phyloP scores from a whole-genome alignment of 2,113 vertebrate genomes.

The Psophia crepitans region DNA sequence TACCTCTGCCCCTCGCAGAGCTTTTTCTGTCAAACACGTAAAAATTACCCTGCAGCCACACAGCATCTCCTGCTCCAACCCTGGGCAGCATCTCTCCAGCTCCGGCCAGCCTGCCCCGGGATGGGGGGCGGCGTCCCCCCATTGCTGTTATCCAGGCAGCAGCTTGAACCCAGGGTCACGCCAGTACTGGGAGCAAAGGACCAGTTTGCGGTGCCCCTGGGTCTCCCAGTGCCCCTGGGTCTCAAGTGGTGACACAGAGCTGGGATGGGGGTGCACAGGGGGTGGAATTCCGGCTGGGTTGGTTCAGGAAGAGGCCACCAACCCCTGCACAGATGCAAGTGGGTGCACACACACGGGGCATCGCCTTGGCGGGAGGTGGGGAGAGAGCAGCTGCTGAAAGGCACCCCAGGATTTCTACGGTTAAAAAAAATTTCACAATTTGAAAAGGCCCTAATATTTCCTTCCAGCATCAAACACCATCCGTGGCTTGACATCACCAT shows the following conservation, averaged over 20 bases:
- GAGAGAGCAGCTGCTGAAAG: not conserved
- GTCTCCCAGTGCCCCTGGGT: not conserved
- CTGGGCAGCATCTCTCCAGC: not conserved
- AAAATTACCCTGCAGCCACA: not conserved
- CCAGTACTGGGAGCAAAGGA: not conserved
- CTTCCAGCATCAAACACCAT: not conserved
- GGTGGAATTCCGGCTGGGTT: not conserved
- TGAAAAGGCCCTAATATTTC: not conserved
- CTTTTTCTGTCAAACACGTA: not conserved
- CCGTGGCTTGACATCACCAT: not conserved
- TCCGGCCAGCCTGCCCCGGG: not conserved
- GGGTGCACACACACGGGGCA: not conserved
- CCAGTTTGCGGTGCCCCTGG: not conserved
- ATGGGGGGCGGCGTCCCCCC: not conserved
- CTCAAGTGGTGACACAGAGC: not conserved
- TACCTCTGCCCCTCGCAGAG: not conserved
- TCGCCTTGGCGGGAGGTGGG: rapidly evolving
- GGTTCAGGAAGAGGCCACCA: not conserved
- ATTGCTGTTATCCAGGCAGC: not conserved
- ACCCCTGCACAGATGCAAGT: not conserved
- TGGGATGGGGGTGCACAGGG: rapidly evolving
- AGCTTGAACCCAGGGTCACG: not conserved
- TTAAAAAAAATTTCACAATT: not conserved
- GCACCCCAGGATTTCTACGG: not conserved
- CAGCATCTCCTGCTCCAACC: not conserved